Evolutionary conservation across 2,888 invertebrate genomes (phyloP).

Genomic region (Tuberolachnus salignus): DNA sequence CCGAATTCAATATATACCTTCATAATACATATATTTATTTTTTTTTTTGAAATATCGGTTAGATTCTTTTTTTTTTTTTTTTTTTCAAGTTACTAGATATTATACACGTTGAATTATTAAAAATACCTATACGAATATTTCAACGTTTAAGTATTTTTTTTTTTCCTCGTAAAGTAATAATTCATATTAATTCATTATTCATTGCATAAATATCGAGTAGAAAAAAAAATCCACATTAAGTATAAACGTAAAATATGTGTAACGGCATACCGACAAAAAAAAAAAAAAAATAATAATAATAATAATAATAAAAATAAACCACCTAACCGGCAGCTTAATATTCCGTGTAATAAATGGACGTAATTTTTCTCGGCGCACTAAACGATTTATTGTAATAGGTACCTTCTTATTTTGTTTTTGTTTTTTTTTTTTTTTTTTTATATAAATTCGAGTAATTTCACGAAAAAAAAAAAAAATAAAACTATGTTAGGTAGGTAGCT

Average conservation of each 20-base stretch:
- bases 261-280: neutral
- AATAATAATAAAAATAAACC: too few species aligned
- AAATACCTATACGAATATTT: too few species aligned
- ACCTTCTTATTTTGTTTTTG: neutral
- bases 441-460: neutral
- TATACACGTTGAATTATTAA: too few species aligned
- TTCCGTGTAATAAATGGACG: neutral
- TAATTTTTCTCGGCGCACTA: constrained; percentile 6
- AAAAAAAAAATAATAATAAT: too few species aligned
- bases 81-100: too few species aligned
- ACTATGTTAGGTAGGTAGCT: neutral
- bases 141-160: neutral
- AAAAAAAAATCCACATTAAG: neutral
- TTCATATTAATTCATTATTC: neutral
- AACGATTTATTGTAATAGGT: constrained; percentile 7
- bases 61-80: too few species aligned
- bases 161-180: neutral
- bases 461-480: neutral
- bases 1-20: too few species aligned
- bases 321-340: neutral
- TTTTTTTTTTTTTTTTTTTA: too few species aligned
- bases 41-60: too few species aligned
- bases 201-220: neutral
- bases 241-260: neutral
- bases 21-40: too few species aligned